Percentiles rank a stretch among this genome's conserved stretches.
Conservation (phyloP, 2,888 invertebrate genomes). For the Leptinotarsa peninsularis region DNA sequence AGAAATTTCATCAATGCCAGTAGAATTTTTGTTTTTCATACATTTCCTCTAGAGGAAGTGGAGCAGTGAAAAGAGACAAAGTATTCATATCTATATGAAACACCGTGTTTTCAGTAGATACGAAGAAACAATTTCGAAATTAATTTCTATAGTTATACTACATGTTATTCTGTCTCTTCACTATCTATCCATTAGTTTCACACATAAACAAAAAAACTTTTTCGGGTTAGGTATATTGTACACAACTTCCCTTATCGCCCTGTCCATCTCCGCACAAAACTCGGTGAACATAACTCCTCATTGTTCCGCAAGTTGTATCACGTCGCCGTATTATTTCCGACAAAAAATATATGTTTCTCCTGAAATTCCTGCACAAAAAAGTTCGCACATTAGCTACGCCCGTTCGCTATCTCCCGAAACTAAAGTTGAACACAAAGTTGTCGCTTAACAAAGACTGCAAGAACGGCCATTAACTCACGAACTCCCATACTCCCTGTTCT, state of each 20-base stretch:
- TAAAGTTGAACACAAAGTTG: slow-evolving; percentile 42
- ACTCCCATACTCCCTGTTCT: slow-evolving; percentile 25
- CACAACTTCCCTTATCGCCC: neutral
- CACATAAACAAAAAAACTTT: neutral
- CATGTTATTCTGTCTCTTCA: neutral
- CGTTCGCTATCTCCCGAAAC: slow-evolving; percentile 31
- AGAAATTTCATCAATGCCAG: too few relatives aligned
- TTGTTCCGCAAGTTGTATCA: slow-evolving; percentile 29
- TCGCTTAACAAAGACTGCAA: slow-evolving; percentile 41
- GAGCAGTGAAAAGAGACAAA: too few relatives aligned
- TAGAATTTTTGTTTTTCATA: too few relatives aligned
- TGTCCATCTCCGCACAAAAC: neutral
- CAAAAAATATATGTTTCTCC: slow-evolving; percentile 27
- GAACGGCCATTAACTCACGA: slow-evolving; percentile 41
- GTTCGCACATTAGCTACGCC: slow-evolving; percentile 27
- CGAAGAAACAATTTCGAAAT: too few relatives aligned
- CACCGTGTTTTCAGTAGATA: too few relatives aligned
- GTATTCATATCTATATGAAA: too few relatives aligned
- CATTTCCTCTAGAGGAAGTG: too few relatives aligned
- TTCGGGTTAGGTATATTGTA: neutral
- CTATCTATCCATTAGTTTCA: neutral
- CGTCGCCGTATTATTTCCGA: slow-evolving; percentile 24
- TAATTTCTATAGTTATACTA: too few relatives aligned
- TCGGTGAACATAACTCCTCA: slow-evolving; percentile 4
- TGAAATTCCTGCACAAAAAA: slow-evolving; percentile 29